Evolutionary conservation across 2,113 vertebrate species (phyloP), one percentile per base, ranked within the genome.

Genomic region (Camelus bactrianus): DNA sequence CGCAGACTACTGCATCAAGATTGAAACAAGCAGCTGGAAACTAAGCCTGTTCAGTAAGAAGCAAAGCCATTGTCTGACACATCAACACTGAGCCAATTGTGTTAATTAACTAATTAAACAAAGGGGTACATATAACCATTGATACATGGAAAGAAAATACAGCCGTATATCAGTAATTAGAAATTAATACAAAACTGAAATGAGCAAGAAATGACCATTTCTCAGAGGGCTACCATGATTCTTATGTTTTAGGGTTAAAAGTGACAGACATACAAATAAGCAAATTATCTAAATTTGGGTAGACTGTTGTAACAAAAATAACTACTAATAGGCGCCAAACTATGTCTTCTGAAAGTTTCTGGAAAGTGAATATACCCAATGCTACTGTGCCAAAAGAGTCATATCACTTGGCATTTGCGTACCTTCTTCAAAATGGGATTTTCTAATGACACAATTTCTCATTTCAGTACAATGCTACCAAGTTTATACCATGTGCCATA

Each of bases 1-100:
- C 10, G n/a, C 89, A 96, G 87, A 94, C 84, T 46, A 95, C 1
- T 13, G 75, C 89, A 94, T 86, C 13, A 92, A 90, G 46, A 97
- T 32, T 84, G 83, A 97, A 97, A 96, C 10, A 89, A 87, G 48
- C 4, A 32, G 81, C 0, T 5, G 3, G 20, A 90, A 77, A 79
- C 1, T 92, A 92, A 60, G 65, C 92, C 82, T 95, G 60, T 94
- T 89, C 54, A 10, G 26, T 12, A 35, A 91, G 73, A 85, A 96
- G 94, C 94, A 94, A 92, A 98, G 93, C 70, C 96, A n/a, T 13
- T 93, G 81, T 85, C 70, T 89, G 83, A 96, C 77, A 95, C 32
- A 22, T 50, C 35, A 48, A 93, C 1, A 4, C 94, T 64, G 84
- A 94, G 92, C 56, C 87, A 95, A 91, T 95, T 58, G 38, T 32